A percentile compares a stretch with the other conserved stretches of the same genome.
These are phyloP conservation scores for Agrochola lota DNA, from an alignment of 2,888 invertebrate genomes.

Conservation along the genomic window DNA sequence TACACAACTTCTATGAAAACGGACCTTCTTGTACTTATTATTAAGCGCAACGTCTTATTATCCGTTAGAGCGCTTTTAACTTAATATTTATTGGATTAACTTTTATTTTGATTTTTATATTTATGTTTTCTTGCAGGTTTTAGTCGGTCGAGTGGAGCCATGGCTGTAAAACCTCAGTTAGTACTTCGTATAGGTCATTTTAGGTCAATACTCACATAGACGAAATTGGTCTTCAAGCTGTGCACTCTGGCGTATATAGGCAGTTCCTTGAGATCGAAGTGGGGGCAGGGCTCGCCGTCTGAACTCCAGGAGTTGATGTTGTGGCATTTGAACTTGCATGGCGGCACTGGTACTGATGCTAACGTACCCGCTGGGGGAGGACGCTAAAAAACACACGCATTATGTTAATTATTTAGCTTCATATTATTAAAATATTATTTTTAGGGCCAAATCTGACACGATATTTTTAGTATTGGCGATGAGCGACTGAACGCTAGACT, in stretches of 20 bases:
- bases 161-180: too few relatives aligned
- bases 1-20: not conserved
- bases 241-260: constrained; percentile 95
- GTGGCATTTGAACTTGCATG: constrained; percentile 93
- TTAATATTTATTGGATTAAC: not conserved
- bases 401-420: not conserved
- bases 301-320: constrained; percentile 87
- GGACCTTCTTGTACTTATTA: not conserved
- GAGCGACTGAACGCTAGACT: not conserved
- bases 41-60: not conserved
- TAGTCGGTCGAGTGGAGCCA: too few relatives aligned
- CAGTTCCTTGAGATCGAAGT: constrained; percentile 91
- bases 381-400: constrained; percentile 82
- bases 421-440: not conserved
- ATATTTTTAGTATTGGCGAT: not conserved
- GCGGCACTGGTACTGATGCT: constrained; percentile 94
- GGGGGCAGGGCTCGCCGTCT: constrained; percentile 79
- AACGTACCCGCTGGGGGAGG: constrained; percentile 93
- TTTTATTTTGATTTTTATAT: too few relatives aligned
- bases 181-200: too few relatives aligned
- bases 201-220: constrained; percentile 92
- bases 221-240: constrained; percentile 95
- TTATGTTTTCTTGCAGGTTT: too few relatives aligned
- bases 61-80: not conserved
- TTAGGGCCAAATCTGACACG: not conserved